Evolutionary conservation across 2,797 vertebrate genomes (phyloP).

Genomic region (Enteromius argenteus): DNA sequence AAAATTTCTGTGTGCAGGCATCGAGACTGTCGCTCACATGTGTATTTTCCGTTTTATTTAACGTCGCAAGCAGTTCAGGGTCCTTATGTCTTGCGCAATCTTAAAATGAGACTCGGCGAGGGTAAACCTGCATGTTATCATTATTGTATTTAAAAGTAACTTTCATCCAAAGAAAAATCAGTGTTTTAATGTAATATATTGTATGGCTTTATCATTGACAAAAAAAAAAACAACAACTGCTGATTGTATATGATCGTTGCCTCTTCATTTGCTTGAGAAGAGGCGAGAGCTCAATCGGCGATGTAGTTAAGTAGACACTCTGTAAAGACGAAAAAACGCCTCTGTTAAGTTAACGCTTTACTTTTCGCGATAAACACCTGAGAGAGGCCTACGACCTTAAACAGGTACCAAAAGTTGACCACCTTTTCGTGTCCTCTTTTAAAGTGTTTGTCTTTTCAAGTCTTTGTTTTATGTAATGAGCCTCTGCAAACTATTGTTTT

Average conservation of each 20-base stretch:
- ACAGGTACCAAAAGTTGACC: slow-evolving; percentile 43
- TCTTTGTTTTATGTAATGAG: slow-evolving; percentile 55
- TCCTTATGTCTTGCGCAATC: slow-evolving; percentile 12
- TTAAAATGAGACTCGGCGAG: background rate
- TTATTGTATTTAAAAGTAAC: slow-evolving; percentile 37
- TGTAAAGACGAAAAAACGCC: slow-evolving; percentile 3
- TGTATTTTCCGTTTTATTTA: slow-evolving; percentile 14
- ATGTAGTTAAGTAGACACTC: slow-evolving; percentile 16
- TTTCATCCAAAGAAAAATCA: slow-evolving; percentile 53
- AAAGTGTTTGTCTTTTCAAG: slow-evolving; percentile 49
- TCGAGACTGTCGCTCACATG: background rate
- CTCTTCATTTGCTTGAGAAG: slow-evolving; percentile 27
- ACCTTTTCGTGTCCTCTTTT: slow-evolving; percentile 37
- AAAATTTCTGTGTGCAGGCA: slow-evolving; percentile 14
- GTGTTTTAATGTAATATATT: slow-evolving; percentile 55
- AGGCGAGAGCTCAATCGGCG: background rate
- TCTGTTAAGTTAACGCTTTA: slow-evolving; percentile 5
- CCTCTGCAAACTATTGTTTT: slow-evolving; percentile 51
- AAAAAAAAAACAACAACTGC: slow-evolving; percentile 14
- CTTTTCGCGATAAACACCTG: background rate
- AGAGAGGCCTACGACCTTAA: slow-evolving; percentile 31
- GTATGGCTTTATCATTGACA: slow-evolving; percentile 46
- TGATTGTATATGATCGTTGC: slow-evolving; percentile 24
- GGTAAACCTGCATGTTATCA: slow-evolving; percentile 14
- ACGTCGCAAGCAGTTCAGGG: slow-evolving; percentile 11